Conservation (phyloP, 2,888 invertebrate genomes). For the Liopterus haemorrhoidalis region DNA sequence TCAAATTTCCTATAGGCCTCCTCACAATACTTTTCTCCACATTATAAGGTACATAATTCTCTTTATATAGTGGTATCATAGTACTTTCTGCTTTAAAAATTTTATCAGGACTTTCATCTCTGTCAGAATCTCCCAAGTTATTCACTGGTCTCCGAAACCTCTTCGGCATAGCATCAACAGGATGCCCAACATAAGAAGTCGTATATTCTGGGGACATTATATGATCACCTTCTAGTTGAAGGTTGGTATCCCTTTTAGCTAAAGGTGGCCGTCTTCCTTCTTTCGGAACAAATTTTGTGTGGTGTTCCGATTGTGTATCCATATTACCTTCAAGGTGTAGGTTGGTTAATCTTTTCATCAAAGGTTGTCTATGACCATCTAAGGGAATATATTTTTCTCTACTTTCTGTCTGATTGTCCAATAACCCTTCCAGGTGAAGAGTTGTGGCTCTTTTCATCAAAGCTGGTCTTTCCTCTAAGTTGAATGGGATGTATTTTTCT, state of each 20-base stretch:
- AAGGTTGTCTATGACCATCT: conserved; percentile 44
- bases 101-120: conserved; percentile 46
- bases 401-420: conserved; percentile 49
- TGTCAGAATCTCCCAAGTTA: conserved; percentile 35
- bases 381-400: conserved; percentile 48
- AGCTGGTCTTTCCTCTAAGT: conserved; percentile 44
- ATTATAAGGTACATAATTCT: conserved; percentile 36
- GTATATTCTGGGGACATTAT: conserved; percentile 47
- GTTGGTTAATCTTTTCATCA: conserved; percentile 45
- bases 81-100: conserved; percentile 40
- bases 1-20: conserved; percentile 36
- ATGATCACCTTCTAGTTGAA: conserved; percentile 49
- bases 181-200: conserved; percentile 39
- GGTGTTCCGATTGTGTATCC: conserved; percentile 44
- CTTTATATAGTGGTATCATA: conserved; percentile 38
- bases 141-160: conserved; percentile 39
- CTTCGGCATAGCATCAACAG: conserved; percentile 34
- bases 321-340: conserved; percentile 49
- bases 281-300: conserved; percentile 45
- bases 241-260: conserved; percentile 44
- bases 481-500: conserved; percentile 47
- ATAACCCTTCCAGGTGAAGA: conserved; percentile 40
- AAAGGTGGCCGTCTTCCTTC: conserved; percentile 44
- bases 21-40: conserved; percentile 24
- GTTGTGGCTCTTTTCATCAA: conserved; percentile 44